Evolutionary conservation across 2,113 vertebrate genomes (phyloP).

Genomic region (Mirza zaza): DNA sequence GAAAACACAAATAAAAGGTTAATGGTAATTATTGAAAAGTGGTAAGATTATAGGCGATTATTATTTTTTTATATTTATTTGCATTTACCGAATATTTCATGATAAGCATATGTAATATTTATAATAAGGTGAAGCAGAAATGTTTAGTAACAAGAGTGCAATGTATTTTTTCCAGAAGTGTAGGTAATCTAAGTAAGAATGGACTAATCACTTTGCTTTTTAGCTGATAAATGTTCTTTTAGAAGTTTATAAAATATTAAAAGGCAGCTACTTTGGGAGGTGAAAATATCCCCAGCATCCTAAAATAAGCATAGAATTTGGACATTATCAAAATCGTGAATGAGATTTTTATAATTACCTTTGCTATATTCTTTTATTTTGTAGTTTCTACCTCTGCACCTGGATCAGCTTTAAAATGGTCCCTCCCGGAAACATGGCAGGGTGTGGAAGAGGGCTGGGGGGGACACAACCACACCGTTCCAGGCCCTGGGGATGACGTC

Average conservation of each 20-base stretch:
- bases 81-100: background rate
- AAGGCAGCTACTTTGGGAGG: background rate
- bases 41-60: background rate
- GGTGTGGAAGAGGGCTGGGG: slow-evolving; percentile 81
- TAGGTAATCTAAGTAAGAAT: background rate
- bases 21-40: background rate
- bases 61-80: background rate
- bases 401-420: slow-evolving; percentile 80
- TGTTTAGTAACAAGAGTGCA: background rate
- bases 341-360: background rate
- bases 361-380: slow-evolving; percentile 51
- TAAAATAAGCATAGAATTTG: background rate
- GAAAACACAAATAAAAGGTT: slow-evolving; percentile 46
- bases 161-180: background rate
- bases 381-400: slow-evolving; percentile 71
- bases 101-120: background rate
- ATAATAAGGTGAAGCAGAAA: background rate
- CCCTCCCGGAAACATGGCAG: slow-evolving; percentile 79
- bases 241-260: background rate
- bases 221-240: background rate
- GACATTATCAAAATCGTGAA: background rate
- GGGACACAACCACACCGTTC: slow-evolving; percentile 72
- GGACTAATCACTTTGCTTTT: slow-evolving; percentile 15
- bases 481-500: slow-evolving; percentile 81
- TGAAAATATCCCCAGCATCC: background rate